These are phyloP conservation scores for Idaea straminata DNA, from an alignment of 2,888 invertebrate genomes.

Conservation along the genomic window DNA sequence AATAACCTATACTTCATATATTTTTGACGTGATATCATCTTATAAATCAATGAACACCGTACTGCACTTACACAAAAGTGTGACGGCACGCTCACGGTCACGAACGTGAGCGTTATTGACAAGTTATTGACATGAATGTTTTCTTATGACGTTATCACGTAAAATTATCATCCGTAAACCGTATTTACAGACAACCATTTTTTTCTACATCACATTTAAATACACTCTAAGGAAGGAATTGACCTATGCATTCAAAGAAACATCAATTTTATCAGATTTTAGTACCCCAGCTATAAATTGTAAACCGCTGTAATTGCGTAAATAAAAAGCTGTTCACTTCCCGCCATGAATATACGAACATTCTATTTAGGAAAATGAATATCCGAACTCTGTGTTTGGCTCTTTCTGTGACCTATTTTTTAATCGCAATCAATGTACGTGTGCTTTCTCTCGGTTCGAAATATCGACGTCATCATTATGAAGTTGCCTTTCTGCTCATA, in stretches of 20 bases:
- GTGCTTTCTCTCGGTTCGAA: neutral
- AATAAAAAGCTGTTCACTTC: neutral
- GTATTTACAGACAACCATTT: too few relatives aligned
- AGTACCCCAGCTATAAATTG: neutral
- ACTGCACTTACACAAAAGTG: too few relatives aligned
- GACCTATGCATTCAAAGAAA: neutral
- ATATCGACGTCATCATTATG: neutral
- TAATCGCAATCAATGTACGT: neutral
- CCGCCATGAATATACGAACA: neutral
- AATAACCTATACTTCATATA: too few relatives aligned
- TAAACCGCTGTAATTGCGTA: neutral
- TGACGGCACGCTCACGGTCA: too few relatives aligned
- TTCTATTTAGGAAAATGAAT: neutral
- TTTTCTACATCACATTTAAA: neutral
- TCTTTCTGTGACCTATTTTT: constrained; percentile 1
- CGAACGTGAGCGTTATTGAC: too few relatives aligned
- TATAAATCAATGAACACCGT: too few relatives aligned
- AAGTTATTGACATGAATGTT: too few relatives aligned
- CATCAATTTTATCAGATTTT: neutral
- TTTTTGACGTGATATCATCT: too few relatives aligned
- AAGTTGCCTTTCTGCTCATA: neutral
- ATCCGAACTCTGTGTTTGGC: neutral
- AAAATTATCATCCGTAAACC: too few relatives aligned
- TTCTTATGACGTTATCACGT: too few relatives aligned
- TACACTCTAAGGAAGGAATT: neutral